Evolutionary conservation across 2,797 vertebrate genomes (phyloP), one percentile per base, ranked within the genome.

Genomic region (Cossypha caffra): DNA sequence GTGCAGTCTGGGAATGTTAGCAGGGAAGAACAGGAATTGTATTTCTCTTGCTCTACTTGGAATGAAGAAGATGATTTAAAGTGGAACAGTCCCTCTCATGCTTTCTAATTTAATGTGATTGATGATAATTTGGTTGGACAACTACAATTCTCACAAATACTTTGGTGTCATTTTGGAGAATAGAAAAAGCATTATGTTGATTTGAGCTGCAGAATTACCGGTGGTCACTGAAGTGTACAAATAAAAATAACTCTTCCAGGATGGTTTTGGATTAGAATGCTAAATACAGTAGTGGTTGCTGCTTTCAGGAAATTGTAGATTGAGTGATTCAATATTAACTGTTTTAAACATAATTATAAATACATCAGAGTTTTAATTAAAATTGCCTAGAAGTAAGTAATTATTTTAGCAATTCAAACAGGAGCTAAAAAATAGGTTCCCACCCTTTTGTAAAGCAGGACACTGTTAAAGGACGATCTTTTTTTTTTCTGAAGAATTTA

Each of bases 101-200:
- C n/a, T 81, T 86, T 86, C 50, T 84, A 72, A 86, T 86, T 91
- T 42, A 66, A 61, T 42, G 26, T 73, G 64, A 93, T 61, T 91
- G 79, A 95, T 88, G 83, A 76, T 87, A 84, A 86, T 83, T 95
- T 91, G 43, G 21, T 78, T 69, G 91, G 94, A 80, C 33, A 85
- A 42, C 58, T 91, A 74, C 52, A 95, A 67, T 86, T 96, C 78
- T 86, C 66, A 69, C 38, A 47, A 88, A 88, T 35, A 68, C 35
- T 38, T 92, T 59, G 38, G 24, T 94, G 76, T 90, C 51, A 71
- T 94, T 97, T 95, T 8, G 5, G 58, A 29, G 55, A 92, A 90
- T 43, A 45, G 82, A 66, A 82, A 86, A 87, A 82, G 14, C 25
- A 6, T 69, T 87, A 57, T 13, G 80, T 74, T 88, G 91, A 73